Evolutionary conservation across 2,113 vertebrate genomes (phyloP).

Genomic region (Elephas maximus): DNA sequence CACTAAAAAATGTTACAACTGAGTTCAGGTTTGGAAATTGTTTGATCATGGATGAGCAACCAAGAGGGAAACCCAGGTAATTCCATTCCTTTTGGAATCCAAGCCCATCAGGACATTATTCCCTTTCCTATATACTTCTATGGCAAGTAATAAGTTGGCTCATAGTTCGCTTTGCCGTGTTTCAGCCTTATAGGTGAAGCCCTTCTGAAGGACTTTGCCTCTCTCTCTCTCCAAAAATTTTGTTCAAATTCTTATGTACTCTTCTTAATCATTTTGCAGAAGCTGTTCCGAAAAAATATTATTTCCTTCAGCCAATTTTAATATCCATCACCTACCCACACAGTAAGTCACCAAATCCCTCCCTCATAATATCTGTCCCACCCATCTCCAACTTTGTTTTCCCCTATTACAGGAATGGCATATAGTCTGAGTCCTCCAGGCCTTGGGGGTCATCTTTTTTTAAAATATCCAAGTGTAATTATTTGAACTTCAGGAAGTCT

Average conservation of each 20-base stretch:
- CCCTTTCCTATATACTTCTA: background rate
- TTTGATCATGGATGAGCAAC: background rate
- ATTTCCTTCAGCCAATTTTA: background rate
- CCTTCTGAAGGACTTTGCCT: background rate
- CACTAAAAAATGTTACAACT: conserved; percentile 25
- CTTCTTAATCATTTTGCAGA: background rate
- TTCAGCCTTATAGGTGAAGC: background rate
- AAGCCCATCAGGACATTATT: background rate
- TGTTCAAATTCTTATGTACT: background rate
- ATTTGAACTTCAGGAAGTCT: background rate
- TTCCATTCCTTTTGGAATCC: background rate
- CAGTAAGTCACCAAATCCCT: background rate
- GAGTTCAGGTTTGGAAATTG: conserved; percentile 50
- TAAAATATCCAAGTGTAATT: background rate
- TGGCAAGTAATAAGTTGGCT: background rate
- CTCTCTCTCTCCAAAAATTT: background rate
- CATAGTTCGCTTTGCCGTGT: background rate
- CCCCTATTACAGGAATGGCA: background rate
- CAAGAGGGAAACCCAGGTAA: background rate
- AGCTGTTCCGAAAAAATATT: background rate
- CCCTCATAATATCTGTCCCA: background rate
- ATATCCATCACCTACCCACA: background rate
- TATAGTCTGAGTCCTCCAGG: background rate
- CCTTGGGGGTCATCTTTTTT: background rate
- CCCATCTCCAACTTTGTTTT: background rate